Percentiles rank a stretch among this genome's conserved stretches.
These are phyloP conservation scores for Ganaspis sp. DNA, from an alignment of 1,140 invertebrate species.

Conservation along the genomic window DNA sequence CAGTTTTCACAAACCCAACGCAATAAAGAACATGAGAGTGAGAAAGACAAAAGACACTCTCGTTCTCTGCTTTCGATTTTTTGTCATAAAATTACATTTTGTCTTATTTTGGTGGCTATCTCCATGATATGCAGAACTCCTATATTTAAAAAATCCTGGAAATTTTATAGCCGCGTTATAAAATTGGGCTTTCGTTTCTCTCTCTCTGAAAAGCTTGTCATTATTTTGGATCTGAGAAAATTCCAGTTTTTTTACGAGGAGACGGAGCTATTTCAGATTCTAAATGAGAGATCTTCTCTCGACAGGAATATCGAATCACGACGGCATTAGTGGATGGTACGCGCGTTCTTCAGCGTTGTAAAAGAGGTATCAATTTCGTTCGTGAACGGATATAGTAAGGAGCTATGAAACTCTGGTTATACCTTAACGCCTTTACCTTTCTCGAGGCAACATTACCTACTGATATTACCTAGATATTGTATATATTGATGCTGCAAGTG, in stretches of 20 bases:
- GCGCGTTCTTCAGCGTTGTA: not conserved
- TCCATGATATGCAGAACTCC: too few relatives aligned
- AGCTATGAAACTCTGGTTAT: conserved; percentile 8
- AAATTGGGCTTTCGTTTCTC: too few relatives aligned
- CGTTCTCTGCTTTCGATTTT: too few relatives aligned
- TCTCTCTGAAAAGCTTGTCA: too few relatives aligned
- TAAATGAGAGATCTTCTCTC: not conserved
- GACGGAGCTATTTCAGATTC: not conserved
- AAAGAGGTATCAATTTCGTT: conserved; percentile 6
- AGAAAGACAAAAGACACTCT: too few relatives aligned
- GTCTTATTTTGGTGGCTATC: too few relatives aligned
- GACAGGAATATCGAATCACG: conserved; percentile 15
- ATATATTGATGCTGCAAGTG: conserved; percentile 5
- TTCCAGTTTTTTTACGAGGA: not conserved
- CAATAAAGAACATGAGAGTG: too few relatives aligned
- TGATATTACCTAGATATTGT: conserved; percentile 3
- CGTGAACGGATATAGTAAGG: conserved; percentile 4
- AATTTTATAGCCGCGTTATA: too few relatives aligned
- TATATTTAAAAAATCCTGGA: too few relatives aligned
- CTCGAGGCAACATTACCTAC: not conserved
- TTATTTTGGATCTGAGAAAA: too few relatives aligned
- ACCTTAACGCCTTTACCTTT: conserved; percentile 9
- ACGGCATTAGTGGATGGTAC: conserved; percentile 1
- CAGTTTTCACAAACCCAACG: too few relatives aligned
- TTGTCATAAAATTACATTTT: too few relatives aligned